These are phyloP conservation scores for Schlechtendalia chinensis DNA, from an alignment of 1,140 invertebrate genomes.

Conservation along the genomic window DNA sequence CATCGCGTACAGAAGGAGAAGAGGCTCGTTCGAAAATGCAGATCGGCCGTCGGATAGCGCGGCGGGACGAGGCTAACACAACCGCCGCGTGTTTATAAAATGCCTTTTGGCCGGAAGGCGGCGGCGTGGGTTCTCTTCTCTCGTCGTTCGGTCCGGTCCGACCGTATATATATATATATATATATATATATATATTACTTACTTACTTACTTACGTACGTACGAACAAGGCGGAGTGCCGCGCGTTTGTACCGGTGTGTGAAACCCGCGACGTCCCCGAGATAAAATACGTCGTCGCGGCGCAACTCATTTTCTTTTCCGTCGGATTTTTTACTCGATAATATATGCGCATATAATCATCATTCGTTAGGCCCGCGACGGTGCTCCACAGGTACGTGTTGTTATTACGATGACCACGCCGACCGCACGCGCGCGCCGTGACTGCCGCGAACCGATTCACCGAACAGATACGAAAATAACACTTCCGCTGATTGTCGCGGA, in stretches of 20 bases:
- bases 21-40: constrained; percentile 18
- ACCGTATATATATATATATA: too few relatives aligned
- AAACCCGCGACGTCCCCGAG: not conserved
- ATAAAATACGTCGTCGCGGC: constrained; percentile 13
- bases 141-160: too few relatives aligned
- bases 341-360: constrained; percentile 12
- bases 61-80: not conserved
- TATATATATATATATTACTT: too few relatives aligned
- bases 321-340: not conserved
- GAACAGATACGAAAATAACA: not conserved
- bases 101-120: too few relatives aligned
- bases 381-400: not conserved
- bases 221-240: too few relatives aligned
- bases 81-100: too few relatives aligned
- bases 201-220: too few relatives aligned
- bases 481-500: not conserved
- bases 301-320: constrained; percentile 1
- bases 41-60: not conserved
- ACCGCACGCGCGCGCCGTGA: not conserved
- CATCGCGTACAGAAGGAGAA: not conserved
- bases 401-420: too few relatives aligned
- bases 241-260: too few relatives aligned
- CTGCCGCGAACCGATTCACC: not conserved
- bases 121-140: too few relatives aligned
- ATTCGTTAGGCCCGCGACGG: not conserved